phyloP scores from a whole-genome alignment of 1,140 invertebrate species.

The Brachionus manjavacas region DNA sequence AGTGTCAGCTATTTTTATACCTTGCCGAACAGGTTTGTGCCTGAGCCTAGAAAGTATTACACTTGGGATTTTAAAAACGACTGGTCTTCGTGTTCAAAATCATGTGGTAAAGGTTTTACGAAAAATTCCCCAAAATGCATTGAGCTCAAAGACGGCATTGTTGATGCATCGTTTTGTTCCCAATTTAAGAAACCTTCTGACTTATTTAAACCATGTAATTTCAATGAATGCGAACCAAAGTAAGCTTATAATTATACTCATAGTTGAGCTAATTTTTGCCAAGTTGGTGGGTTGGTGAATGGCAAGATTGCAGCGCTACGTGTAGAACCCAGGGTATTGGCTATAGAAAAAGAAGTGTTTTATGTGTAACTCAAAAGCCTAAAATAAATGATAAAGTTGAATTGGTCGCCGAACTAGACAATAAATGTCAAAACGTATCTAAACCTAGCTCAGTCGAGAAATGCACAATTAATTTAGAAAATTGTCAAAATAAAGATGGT shows the following conservation, averaged over 20 bases:
- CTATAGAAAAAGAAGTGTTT: conserved; percentile 22
- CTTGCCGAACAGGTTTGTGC: neutral
- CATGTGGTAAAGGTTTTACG: conserved; percentile 27
- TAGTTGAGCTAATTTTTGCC: neutral
- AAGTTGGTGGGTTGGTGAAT: conserved; percentile 31
- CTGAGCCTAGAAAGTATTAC: conserved; percentile 25
- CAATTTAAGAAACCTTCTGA: neutral
- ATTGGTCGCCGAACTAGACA: neutral
- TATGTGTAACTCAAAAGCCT: conserved; percentile 6
- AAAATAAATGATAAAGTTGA: neutral
- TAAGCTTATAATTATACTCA: neutral
- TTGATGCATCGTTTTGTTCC: conserved; percentile 12
- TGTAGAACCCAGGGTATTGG: neutral
- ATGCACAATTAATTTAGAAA: neutral
- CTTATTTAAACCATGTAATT: neutral
- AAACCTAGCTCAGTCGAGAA: neutral
- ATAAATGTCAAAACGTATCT: neutral
- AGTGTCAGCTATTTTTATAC: conserved; percentile 21
- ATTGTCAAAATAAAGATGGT: neutral
- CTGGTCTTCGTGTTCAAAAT: conserved; percentile 37
- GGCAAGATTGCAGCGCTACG: neutral
- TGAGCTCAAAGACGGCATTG: neutral
- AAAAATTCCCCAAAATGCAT: conserved; percentile 3
- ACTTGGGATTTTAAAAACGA: conserved; percentile 10
- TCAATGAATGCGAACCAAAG: conserved; percentile 2